phyloP scores from a whole-genome alignment of 1,140 invertebrate genomes.

The Protaetia brevitarsis region DNA sequence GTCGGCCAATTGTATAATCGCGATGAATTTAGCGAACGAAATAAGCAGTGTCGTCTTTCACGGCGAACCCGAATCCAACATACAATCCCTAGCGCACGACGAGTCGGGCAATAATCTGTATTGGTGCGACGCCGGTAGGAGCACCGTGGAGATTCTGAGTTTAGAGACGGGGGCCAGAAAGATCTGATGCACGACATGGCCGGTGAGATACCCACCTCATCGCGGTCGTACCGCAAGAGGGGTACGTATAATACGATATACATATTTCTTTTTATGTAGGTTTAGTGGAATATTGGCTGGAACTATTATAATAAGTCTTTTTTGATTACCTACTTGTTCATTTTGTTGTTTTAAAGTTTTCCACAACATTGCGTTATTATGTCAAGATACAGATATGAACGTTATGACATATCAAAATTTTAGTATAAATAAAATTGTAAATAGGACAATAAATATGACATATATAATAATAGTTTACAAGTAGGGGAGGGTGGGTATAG shows the following conservation, averaged over 20 bases:
- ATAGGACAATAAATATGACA: no score
- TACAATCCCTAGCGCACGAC: conserved; percentile 61
- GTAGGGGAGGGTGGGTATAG: no score
- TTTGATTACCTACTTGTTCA: no score
- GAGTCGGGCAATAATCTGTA: conserved; percentile 63
- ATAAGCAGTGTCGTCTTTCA: not conserved
- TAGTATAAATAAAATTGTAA: no score
- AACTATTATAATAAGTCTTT: not conserved
- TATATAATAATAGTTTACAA: no score
- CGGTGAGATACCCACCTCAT: conserved; percentile 58
- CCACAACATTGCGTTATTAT: no score
- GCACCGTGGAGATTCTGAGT: conserved; percentile 56
- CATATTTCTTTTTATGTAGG: not conserved
- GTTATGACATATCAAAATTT: no score
- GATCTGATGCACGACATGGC: conserved; percentile 54
- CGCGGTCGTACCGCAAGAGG: conserved; percentile 60
- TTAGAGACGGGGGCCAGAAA: conserved; percentile 55
- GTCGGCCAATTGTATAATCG: not conserved
- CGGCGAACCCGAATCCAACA: not conserved
- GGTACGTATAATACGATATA: conserved; percentile 50
- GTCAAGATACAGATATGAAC: no score
- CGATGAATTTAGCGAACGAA: not conserved
- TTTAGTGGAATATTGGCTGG: no score
- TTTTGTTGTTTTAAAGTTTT: no score
- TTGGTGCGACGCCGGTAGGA: conserved; percentile 57